Base-by-base conservation (phyloP, 2,888 invertebrate genomes). In the Bedellia somnulentella region DNA sequence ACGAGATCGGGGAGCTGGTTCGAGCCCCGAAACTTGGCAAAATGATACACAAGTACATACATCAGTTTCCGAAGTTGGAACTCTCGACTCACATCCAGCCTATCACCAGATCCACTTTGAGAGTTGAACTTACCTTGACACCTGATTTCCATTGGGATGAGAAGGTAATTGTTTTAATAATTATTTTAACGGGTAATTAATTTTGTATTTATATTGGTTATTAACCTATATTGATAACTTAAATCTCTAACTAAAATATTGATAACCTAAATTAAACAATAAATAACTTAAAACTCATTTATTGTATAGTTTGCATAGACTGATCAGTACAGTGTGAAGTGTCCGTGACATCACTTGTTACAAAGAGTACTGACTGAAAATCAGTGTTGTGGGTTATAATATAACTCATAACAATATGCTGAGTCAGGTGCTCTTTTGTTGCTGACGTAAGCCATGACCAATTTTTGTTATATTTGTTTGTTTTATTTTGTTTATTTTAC, bases 61-160 rank as follows among this genome's bases (percentile, higher is more conserved):
- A 97, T 58, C 97, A 97, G 67, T 93, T 96, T 52, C 99, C 99
- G 0, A 96, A 96, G 59, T 58, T 99, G 35, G 97, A 98, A 56
- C 71, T 99, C 5, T 88, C 94, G 0, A 97, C 98, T 0, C 95
- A 98, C 54, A 95, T 99, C 43, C 97, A 98, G 57, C 99, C 99
- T 0, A 94, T 99, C 39, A 99, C 29, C 13, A 63, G 91, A 31
- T 87, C 91, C 2, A 98, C 97, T 0, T 70, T 99, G 12, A 79
- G 94, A 31, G 95, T 99, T 0, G 98, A 99, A 62, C 70, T 99
- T 10, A 97, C 97, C 1, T 93, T 99, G 35, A 95, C 95, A 0
- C 98, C 99, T 0, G 98, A 99, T 67, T 99, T 99, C 64, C 93
- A 97, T 50, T 99, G 99, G 99, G 98, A 99, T 45, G 97, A 97